Conservation (phyloP, 2,888 invertebrate genomes). For the Ophion costatus region DNA sequence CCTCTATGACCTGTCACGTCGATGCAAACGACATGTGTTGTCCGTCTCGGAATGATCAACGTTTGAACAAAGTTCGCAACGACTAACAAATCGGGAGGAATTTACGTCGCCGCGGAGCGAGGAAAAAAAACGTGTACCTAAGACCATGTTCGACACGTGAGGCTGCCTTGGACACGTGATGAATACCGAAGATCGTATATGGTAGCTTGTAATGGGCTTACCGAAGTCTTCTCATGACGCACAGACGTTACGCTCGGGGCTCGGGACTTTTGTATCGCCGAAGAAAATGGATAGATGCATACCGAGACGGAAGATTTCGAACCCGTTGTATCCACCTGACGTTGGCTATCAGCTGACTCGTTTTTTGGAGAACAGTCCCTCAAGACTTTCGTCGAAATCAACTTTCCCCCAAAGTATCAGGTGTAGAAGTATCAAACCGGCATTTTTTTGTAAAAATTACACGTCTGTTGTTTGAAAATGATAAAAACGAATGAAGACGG, state of each 20-base stretch:
- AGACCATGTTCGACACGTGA: constrained; percentile 35
- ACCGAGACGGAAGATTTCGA: not conserved
- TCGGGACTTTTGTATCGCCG: constrained; percentile 2
- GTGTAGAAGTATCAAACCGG: no score
- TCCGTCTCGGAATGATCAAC: not conserved
- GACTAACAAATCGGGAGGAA: constrained; percentile 13
- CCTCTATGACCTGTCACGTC: not conserved
- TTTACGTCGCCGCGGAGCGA: not conserved
- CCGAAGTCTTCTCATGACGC: constrained; percentile 55
- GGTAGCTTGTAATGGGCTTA: constrained; percentile 56
- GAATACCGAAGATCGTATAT: constrained; percentile 47
- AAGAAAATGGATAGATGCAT: not conserved
- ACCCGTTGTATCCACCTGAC: not conserved
- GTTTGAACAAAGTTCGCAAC: constrained; percentile 24
- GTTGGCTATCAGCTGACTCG: not conserved
- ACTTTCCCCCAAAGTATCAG: not conserved
- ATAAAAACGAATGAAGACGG: no score
- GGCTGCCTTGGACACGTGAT: constrained; percentile 31
- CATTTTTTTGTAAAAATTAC: no score
- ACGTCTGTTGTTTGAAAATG: no score
- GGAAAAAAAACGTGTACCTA: constrained; percentile 7
- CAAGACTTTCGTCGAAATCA: not conserved
- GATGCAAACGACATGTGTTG: not conserved
- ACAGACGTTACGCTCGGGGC: constrained; percentile 10
- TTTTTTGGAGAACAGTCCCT: not conserved